Base-by-base conservation (phyloP, 1,140 invertebrate species). In the Coelopa frigida region DNA sequence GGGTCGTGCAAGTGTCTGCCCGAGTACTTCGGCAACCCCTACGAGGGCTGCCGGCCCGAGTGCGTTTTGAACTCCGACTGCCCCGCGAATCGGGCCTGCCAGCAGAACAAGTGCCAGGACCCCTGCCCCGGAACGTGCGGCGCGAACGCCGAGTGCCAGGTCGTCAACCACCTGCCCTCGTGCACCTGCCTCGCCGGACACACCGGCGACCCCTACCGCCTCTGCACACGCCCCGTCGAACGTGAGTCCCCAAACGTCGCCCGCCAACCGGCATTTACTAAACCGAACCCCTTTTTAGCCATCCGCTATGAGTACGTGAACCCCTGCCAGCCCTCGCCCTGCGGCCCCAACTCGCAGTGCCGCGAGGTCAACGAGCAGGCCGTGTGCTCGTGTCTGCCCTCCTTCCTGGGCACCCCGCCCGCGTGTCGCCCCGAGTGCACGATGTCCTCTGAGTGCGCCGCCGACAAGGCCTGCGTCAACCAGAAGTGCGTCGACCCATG, bases 1-100 rank as follows among this genome's bases (percentile, higher is more conserved):
- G 82, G 79, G 14, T 74, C 80, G 24, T 89, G 87, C 60, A 73
- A 77, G 36, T 89, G 86, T 64, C 62, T 81, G 11, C 70, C 77
- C 2, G 79, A 82, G 23, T 86, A 85, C 56, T 77, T 80, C 53
- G 86, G 86, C 32, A 85, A 88, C 72, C 85, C 85, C 4, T 86
- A 85, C 52, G 78, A 83, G 58, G 80, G 81, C 14, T 87, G 84
- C 61, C 71, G 80, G 56, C 80, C 80, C 4, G 81, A 82, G 61
- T 83, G 81, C 55, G 59, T 79, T 4, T 59, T 78, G 0, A 79
- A 81, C 58, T 75, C 76, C 3, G 83, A 86, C 55, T 86, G 84
- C 57, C 70, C 81, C 7, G 73, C 81, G 14, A 80, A 83, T 57
- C 78, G 72, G 53, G 81, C 82, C 14, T 86, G 84, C 55, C 76